Percentiles rank a stretch among this genome's conserved stretches.
Conservation (phyloP, 1,140 invertebrate species). For the Galleria mellonella region DNA sequence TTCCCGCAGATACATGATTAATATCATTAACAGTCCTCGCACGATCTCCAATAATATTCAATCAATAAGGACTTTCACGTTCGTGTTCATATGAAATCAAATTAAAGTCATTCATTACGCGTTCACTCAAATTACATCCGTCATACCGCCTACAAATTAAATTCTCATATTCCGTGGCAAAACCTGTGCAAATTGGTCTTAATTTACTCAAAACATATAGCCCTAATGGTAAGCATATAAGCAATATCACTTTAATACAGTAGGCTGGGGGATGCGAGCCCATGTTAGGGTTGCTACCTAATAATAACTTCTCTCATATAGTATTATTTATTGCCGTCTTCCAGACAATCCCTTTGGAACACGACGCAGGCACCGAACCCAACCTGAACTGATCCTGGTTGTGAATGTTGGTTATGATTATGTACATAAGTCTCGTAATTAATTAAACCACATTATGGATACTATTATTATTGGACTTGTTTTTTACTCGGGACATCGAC, state of each 20-base stretch:
- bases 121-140: slow-evolving; percentile 59
- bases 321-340: slow-evolving; percentile 42
- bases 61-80: slow-evolving; percentile 2
- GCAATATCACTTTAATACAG: slow-evolving; percentile 48
- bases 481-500: too few species aligned
- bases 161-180: slow-evolving; percentile 58
- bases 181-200: slow-evolving; percentile 67
- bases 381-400: slow-evolving; percentile 11
- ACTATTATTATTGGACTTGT: too few species aligned
- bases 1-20: too few species aligned
- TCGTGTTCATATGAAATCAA: slow-evolving; percentile 38
- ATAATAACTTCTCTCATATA: slow-evolving; percentile 32
- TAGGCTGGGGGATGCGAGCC: slow-evolving; percentile 13
- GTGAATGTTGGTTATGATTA: not conserved
- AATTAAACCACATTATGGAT: too few species aligned
- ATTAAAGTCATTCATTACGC: slow-evolving; percentile 61
- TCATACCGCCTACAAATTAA: slow-evolving; percentile 61
- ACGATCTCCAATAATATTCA: too few species aligned
- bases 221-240: slow-evolving; percentile 64
- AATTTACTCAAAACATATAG: slow-evolving; percentile 66
- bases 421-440: too few species aligned
- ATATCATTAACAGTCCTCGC: too few species aligned
- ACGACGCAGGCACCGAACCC: slow-evolving; percentile 11
- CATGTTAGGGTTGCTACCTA: slow-evolving; percentile 23
- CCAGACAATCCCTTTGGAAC: slow-evolving; percentile 28